Percentiles rank a stretch among this genome's conserved stretches.
These are phyloP conservation scores for Poeciliopsis infans DNA, from an alignment of 2,797 vertebrate genomes.

Conservation along the genomic window DNA sequence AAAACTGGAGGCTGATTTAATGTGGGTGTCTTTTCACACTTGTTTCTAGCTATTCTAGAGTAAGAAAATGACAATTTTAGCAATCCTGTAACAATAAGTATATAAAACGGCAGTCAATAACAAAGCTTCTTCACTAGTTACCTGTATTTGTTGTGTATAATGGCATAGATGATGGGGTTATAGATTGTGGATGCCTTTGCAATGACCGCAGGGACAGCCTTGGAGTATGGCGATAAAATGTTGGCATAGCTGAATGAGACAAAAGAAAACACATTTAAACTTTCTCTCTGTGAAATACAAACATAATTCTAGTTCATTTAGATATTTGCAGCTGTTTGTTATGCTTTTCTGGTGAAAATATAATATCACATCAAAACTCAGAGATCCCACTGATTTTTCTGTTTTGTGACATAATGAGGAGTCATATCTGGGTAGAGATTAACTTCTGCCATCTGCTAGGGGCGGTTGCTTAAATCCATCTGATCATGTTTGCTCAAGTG, in stretches of 20 bases:
- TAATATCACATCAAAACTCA: not conserved
- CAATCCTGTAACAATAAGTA: not conserved
- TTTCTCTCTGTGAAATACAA: not conserved
- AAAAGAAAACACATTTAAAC: conserved; percentile 11
- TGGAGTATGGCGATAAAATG: conserved; percentile 86
- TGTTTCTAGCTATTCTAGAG: not conserved
- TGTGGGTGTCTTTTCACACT: not conserved
- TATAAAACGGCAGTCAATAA: not conserved
- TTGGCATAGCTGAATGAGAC: conserved; percentile 76
- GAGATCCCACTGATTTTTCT: conserved; percentile 9
- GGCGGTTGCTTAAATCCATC: conserved; percentile 40
- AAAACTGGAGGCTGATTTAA: not conserved
- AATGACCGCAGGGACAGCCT: conserved; percentile 88
- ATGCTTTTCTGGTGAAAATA: conserved; percentile 1
- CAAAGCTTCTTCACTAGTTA: conserved; percentile 46
- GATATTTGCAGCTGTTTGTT: not conserved
- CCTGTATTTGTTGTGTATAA: conserved; percentile 91
- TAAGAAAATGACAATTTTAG: not conserved
- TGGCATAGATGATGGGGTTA: conserved; percentile 91
- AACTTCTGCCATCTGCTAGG: conserved; percentile 52
- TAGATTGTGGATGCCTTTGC: conserved; percentile 90
- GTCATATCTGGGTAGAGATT: conserved; percentile 43
- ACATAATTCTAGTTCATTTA: not conserved
- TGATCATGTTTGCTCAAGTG: conserved; percentile 20
- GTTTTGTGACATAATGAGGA: conserved; percentile 37